Base-by-base conservation (phyloP, 2,113 vertebrate species). In the Sylvilagus bachmani region DNA sequence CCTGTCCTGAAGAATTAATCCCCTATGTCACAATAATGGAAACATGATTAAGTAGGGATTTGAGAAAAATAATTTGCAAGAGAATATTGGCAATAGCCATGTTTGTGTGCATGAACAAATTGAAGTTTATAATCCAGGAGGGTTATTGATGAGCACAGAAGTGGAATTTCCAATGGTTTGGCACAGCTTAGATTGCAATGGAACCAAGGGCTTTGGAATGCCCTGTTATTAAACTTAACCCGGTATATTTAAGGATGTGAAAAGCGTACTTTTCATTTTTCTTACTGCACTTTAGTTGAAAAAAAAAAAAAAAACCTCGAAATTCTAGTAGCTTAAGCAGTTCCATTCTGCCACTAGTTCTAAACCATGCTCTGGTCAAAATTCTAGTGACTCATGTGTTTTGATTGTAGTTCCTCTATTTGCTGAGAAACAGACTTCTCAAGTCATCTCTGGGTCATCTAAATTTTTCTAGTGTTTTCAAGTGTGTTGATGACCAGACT, bases 121-220 rank as follows among this genome's bases (percentile, higher is more conserved):
- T 69, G 69, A 58, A 74, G 3, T 95, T 70, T 85, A 51, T 36
- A 71, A 86, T 74, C 64, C 44, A 29, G 55, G 66, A 69, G 8
- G 19, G 14, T 90, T 82, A 88, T 5, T 90, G 71, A 85, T 14
- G 4, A 88, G 27, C 25, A 66, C 2, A 53, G n/a, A 83, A 7
- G 53, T 74, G 87, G 90, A 90, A 93, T 92, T 97, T 96, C 94
- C 96, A 94, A 51, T 69, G 69, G n/a, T 22, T 11, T 94, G 70
- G 92, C 0, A 1, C 67, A 62, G 24, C n/a, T 93, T 67, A 64
- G 44, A 29, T 1, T 61, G 36, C 90, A 91, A 71, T 38, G 64
- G 24, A 85, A 51, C 78, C 82, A 88, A 78, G 31, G 66, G 12
- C 14, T 88, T 53, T 64, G 79, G 61, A 27, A 25, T 58, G 51